phyloP scores from a whole-genome alignment of 2,888 invertebrate species.

The Apomyelois bistriatella region DNA sequence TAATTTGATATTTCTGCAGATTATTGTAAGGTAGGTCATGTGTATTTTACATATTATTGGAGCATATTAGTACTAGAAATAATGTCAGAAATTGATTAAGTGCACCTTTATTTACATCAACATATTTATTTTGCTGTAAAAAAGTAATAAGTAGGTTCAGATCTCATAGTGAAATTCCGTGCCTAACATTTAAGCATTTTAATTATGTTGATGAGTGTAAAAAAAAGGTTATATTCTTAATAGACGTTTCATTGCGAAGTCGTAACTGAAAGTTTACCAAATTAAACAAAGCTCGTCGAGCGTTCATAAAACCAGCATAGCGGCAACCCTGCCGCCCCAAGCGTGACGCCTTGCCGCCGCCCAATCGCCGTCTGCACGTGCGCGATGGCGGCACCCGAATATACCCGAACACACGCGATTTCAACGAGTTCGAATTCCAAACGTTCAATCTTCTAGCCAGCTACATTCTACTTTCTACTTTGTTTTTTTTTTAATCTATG shows the following conservation, averaged over 20 bases:
- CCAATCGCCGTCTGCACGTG: constrained; percentile 63
- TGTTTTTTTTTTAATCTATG: rapidly evolving
- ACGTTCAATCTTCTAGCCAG: constrained; percentile 19
- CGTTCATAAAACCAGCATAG: constrained; percentile 27
- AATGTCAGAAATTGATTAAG: too few species aligned
- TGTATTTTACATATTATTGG: too few species aligned
- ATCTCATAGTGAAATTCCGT: too few species aligned
- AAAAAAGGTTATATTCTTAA: constrained; percentile 7
- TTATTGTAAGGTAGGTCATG: too few species aligned
- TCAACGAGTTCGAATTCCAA: constrained; percentile 30
- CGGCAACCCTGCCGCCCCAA: constrained; percentile 30
- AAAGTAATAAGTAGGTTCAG: too few species aligned
- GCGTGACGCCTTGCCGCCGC: constrained; percentile 39
- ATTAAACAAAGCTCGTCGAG: constrained; percentile 10
- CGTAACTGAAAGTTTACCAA: constrained; percentile 11
- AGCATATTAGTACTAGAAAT: too few species aligned
- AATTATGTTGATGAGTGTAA: not conserved
- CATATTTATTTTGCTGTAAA: too few species aligned
- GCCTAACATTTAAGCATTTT: not conserved
- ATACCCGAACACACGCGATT: constrained; percentile 56
- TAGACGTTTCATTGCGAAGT: constrained; percentile 11
- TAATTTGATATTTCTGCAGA: too few species aligned
- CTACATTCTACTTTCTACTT: constrained; percentile 16
- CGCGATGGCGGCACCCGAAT: constrained; percentile 66
- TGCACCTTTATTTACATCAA: too few species aligned